Evolutionary conservation across 2,113 vertebrate species (phyloP), one percentile per base, ranked within the genome.

Genomic region (Ceyx cyanopectus): DNA sequence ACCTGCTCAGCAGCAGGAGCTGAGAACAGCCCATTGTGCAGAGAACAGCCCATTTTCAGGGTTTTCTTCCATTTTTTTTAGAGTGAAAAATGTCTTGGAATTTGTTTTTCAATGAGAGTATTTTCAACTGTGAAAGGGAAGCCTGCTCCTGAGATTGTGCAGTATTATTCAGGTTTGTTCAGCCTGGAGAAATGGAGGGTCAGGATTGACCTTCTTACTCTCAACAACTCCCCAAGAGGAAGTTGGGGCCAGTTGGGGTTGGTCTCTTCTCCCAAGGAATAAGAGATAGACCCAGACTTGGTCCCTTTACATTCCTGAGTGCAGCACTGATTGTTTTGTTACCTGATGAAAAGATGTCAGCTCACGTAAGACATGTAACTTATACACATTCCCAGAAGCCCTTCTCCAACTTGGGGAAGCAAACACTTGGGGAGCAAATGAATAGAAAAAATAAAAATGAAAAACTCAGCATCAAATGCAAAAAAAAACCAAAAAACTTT

Each of bases 71-170:
- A 23, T 50, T 14, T 17, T 26, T 79, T 26, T 23, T 19, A 74
- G 30, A 8, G 14, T 57, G 1, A 43, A 41, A 57, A n/a, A 40
- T 6, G 7, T 16, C 77, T 40, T 17, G 11, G 12, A 75, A 54
- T 12, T 27, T 37, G 16, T 17, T 63, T 79, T 74, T 18, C 21
- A 24, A 4, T 0, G 0, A 17, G n/a, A 26, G 14, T 34, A 32
- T 5, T 40, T 29, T 8, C 34, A 26, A 2, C 8, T 24, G n/a
- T 9, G 6, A 51, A n/a, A 26, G 24, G 29, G 15, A 81, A 69
- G 16, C 13, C 37, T 27, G 40, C 1, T 77, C 53, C 53, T 2
- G 16, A 56, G 34, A n/a, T n/a, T 53, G 10, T 2, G 1, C 0
- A 1, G 34, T 4, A 19, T 30, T 56, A 17, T 30, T 29, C 19